Base-by-base conservation (phyloP, 37 sponge, comb jelly and placozoan genomes). In the Diacarnus erythraeanus region DNA sequence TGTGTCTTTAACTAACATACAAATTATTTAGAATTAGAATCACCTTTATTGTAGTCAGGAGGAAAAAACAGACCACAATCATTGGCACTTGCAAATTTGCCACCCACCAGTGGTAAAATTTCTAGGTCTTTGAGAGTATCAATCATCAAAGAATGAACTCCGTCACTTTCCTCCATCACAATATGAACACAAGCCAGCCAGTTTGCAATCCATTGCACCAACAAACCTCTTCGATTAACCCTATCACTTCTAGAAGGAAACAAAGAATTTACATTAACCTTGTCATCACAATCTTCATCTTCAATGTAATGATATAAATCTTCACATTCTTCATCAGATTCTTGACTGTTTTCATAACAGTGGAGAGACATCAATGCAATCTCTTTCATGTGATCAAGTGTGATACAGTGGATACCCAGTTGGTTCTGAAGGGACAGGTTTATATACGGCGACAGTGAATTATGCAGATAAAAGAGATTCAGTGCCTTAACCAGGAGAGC, bases 111-210 rank as follows among this genome's bases (percentile, higher is more conserved):
- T 8, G 84, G 89, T 51, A 89, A 0, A n/a, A 89, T 72, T 22
- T 64, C 3, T 18, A 83, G 26, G 41, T 60, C 51, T 41, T 79
- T 78, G 38, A 89, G 25, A 44, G 71, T 83, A 2, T 61, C 64
- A 3, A 74, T 10, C 0, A 66, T 60, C 25, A 9, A n/a, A 1
- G 79, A n/a, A 40, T 38, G 61, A 26, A 51, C 27, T 8, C 71
- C 83, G 57, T 42, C 29, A 17, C 41, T 59, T 6, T 71, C 75
- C 37, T 82, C 79, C 58, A 83, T 61, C 8, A 79, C 42, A 0
- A 77, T 83, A 35, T 74, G 70, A 20, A 89, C 76, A 72, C 89
- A 89, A 2, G 83, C 79, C 34, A 89, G 66, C 89, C 89, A 89
- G 31, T 79, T 38, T 4, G 89, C 80, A 41, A 89, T 40, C 89